Evolutionary conservation across 2,888 invertebrate genomes (phyloP).

Genomic region (Rotaria sp.): DNA sequence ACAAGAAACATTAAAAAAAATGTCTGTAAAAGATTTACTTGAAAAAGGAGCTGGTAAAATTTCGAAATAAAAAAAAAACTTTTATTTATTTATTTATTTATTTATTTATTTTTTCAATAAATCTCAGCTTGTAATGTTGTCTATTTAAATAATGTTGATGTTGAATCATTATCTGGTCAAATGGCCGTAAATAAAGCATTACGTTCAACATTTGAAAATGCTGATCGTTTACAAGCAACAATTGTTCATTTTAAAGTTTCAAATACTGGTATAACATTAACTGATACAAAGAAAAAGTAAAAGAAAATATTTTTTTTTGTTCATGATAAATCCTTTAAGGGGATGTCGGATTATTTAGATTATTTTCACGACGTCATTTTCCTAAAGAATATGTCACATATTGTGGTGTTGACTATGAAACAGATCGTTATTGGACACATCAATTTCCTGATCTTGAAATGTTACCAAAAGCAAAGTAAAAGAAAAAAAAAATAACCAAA

Average conservation of each 20-base stretch:
- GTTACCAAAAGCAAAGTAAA: constrained; percentile 37
- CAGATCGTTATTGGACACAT: constrained; percentile 33
- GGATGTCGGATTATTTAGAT: constrained; percentile 42
- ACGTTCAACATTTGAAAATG: constrained; percentile 48
- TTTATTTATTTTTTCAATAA: background rate
- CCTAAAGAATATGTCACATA: constrained; percentile 80
- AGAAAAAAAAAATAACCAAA: background rate
- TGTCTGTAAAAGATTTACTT: constrained; percentile 28
- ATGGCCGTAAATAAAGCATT: constrained; percentile 67
- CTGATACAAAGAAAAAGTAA: constrained; percentile 73
- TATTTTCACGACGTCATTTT: constrained; percentile 85
- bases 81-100: background rate
- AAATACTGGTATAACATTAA: constrained; percentile 88
- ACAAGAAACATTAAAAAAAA: background rate
- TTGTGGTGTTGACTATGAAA: constrained; percentile 70
- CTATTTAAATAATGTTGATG: constrained; percentile 79
- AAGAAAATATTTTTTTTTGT: background rate
- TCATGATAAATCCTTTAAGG: background rate
- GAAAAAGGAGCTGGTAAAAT: constrained; percentile 40
- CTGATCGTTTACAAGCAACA: constrained; percentile 42
- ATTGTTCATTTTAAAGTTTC: constrained; percentile 88
- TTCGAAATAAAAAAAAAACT: background rate
- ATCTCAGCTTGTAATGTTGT: constrained; percentile 81
- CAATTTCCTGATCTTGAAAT: constrained; percentile 28
- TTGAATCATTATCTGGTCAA: constrained; percentile 91